Percentiles rank a stretch among this genome's conserved stretches.
phyloP scores from a whole-genome alignment of 2,113 vertebrate species.

The Dinomys branickii region DNA sequence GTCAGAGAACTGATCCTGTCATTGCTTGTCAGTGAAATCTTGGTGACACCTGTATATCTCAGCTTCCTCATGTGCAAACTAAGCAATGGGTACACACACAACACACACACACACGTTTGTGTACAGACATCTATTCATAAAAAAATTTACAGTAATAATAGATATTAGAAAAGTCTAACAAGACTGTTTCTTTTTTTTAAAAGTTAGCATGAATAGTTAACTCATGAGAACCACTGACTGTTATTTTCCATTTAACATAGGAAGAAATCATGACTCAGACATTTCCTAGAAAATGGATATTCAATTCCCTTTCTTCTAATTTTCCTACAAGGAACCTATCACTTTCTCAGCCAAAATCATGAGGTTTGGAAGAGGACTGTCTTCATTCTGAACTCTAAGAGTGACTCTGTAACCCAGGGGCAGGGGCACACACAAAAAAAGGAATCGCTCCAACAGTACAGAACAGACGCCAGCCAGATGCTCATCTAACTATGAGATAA shows the following conservation, averaged over 20 bases:
- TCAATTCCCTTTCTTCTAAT: not conserved
- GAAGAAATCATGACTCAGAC: not conserved
- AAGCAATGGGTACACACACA: not conserved
- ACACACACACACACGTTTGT: not conserved
- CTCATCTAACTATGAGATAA: not conserved
- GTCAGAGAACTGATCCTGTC: not conserved
- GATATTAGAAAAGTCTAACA: not conserved
- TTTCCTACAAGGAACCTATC: not conserved
- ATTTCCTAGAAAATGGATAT: not conserved
- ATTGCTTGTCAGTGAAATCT: not conserved
- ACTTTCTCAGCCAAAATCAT: not conserved
- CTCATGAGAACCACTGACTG: not conserved
- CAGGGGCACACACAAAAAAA: not conserved
- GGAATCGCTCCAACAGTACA: not conserved
- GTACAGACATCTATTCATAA: not conserved
- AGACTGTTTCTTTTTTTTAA: not conserved
- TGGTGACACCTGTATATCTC: not conserved
- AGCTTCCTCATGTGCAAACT: not conserved
- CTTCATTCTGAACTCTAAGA: not conserved
- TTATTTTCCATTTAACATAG: not conserved
- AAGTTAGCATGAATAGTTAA: not conserved
- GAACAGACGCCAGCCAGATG: not conserved
- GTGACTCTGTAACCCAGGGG: not conserved
- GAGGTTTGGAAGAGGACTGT: not conserved
- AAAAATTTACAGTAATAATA: not conserved